Base-by-base conservation (phyloP, 2,113 vertebrate species). In the Monopterus albus region DNA sequence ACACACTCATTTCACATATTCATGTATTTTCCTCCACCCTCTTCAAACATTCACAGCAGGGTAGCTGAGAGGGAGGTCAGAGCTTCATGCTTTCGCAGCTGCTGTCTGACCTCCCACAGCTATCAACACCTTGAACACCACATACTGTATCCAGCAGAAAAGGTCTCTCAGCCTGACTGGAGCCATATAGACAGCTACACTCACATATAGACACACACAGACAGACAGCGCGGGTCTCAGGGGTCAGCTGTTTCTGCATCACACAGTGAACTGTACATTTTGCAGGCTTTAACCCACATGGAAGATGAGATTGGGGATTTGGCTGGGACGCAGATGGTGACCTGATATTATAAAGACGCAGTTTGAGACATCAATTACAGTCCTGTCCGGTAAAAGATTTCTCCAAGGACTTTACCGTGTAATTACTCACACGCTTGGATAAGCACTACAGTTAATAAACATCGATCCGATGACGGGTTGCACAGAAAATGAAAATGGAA, bases 61-160 rank as follows among this genome's bases (percentile, higher is more conserved):
- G 75, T 21, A 55, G 23, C 70, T 31, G 25, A 61, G 56, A 73
- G 58, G 29, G 55, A 81, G 77, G 60, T 78, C 79, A 79, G 53
- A 62, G 66, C 61, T 66, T 25, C 50, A 40, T 78, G 89, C 82
- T 88, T 85, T 81, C 61, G 75, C 87, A 88, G 90, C 87, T 92
- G 89, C 81, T 90, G 83, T 84, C 83, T 87, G 85, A 69, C 49
- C 45, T 84, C 81, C 75, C 47, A 64, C 82, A 82, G 73, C 87
- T 88, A 89, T 89, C 89, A 86, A 79, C 89, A 87, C 79, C 82
- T 86, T 57, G 42, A 53, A 13, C 55, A 42, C 28, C 59, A 59
- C 66, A 49, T 43, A 63, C 58, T 64, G 65, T 73, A 84, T 72
- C 52, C 56, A 57, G 58, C 45, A 72, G 53, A 21, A 38, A 55